Evolutionary conservation across 2,888 invertebrate species (phyloP).

Genomic region (Punctoribates punctum): DNA sequence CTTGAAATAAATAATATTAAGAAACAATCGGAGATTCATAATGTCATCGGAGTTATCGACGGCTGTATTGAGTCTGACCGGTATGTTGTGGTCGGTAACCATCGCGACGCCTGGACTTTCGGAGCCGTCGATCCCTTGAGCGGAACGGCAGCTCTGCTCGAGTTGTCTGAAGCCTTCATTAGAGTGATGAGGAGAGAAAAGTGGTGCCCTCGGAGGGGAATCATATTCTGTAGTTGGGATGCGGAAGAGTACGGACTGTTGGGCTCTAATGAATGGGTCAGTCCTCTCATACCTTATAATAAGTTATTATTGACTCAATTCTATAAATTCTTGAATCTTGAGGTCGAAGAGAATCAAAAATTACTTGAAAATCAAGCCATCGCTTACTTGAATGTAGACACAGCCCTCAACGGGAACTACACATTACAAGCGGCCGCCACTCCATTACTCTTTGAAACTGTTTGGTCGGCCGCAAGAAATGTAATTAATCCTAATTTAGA

Average conservation of each 20-base stretch:
- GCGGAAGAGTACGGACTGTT: constrained; percentile 57
- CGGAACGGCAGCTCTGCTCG: constrained; percentile 57
- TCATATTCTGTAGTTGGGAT: constrained; percentile 58
- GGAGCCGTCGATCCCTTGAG: constrained; percentile 57
- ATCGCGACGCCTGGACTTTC: constrained; percentile 59
- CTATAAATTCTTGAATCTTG: too few relatives aligned
- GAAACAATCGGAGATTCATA: constrained; percentile 48
- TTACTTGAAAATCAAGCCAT: constrained; percentile 48
- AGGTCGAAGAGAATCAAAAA: constrained; percentile 27
- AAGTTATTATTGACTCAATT: too few relatives aligned
- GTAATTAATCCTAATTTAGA: constrained; percentile 27
- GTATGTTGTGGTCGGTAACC: constrained; percentile 59
- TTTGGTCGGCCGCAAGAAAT: constrained; percentile 49
- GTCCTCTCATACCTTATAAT: too few relatives aligned
- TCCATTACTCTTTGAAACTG: constrained; percentile 46
- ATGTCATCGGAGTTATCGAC: constrained; percentile 51
- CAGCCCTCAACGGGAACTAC: constrained; percentile 50
- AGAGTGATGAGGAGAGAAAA: constrained; percentile 51
- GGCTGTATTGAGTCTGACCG: constrained; percentile 53
- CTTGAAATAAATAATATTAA: constrained; percentile 42
- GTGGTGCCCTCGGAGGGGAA: constrained; percentile 57
- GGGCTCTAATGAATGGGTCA: constrained; percentile 57
- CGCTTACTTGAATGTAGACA: constrained; percentile 52
- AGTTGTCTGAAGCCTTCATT: constrained; percentile 54
- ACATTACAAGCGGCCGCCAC: constrained; percentile 30